Percentiles rank a stretch among this genome's conserved stretches.
These are phyloP conservation scores for Cephus rjabovi DNA, from an alignment of 2,888 invertebrate genomes.

Conservation along the genomic window DNA sequence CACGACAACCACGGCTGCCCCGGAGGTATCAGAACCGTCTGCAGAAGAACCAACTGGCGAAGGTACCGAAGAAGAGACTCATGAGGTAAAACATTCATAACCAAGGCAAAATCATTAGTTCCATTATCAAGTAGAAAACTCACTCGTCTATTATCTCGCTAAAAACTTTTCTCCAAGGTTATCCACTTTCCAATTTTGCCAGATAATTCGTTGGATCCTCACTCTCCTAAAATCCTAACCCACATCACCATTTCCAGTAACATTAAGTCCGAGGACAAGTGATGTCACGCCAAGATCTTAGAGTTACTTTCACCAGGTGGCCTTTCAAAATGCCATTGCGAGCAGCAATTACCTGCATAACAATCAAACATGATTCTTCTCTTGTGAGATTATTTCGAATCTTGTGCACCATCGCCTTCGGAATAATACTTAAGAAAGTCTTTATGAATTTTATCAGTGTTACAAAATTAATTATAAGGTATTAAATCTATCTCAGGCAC, in stretches of 20 bases:
- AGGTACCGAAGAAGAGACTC: slow-evolving; percentile 63
- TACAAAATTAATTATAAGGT: not conserved
- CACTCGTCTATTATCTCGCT: not conserved
- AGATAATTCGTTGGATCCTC: not conserved
- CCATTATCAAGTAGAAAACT: not conserved
- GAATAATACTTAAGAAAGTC: not conserved
- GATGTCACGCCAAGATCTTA: slow-evolving; percentile 36
- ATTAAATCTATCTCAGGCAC: slow-evolving; percentile 43
- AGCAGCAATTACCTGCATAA: slow-evolving; percentile 9
- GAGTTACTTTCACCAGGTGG: slow-evolving; percentile 57
- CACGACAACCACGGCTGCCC: slow-evolving; percentile 64
- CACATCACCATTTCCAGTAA: slow-evolving; percentile 7
- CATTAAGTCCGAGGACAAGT: slow-evolving; percentile 41
- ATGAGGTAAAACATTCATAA: slow-evolving; percentile 47
- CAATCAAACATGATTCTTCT: not conserved
- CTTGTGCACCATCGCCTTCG: not conserved
- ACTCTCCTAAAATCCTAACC: slow-evolving; percentile 22
- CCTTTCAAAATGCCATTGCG: slow-evolving; percentile 60
- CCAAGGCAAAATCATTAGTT: not conserved
- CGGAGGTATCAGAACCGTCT: slow-evolving; percentile 44
- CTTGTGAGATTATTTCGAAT: not conserved
- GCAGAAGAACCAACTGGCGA: slow-evolving; percentile 61
- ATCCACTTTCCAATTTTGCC: slow-evolving; percentile 7
- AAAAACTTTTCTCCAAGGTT: slow-evolving; percentile 7
- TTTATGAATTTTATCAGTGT: not conserved